Evolutionary conservation across 2,888 invertebrate species (phyloP), one percentile per base, ranked within the genome.

Genomic region (Mesochorus sp.): DNA sequence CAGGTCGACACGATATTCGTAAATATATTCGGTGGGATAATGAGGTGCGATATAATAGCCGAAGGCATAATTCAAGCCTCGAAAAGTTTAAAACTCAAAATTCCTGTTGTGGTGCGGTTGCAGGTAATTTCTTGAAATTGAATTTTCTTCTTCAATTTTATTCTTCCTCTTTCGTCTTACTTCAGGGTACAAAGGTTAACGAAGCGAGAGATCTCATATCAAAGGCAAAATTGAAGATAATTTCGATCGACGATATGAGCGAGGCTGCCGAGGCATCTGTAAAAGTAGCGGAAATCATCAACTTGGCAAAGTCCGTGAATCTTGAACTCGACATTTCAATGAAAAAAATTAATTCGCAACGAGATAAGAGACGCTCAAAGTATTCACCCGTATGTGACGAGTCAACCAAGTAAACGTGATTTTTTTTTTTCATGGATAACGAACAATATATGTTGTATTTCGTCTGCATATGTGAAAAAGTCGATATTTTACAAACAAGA

Each of bases 21-120:
- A 10, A 99, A 99, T 91, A 99, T 99, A 86, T 99, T 99, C 88
- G 98, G 98, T 76, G 98, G 98, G 80, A 99, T 99, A 87, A 98
- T 98, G 98, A 93, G 98, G 83, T 99, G 98, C 92, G 98, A 98
- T 92, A 96, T 98, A 73, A 98, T 99, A 89, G 98, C 98, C 14
- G 97, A 98, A 91, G 98, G 98, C 83, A 98, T 99, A 89, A 96
- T 99, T 88, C 95, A 95, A 67, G 98, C 98, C 0, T 97, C 98
- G 61, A 96, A 97, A 91, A 97, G 97, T 89, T 94, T 99, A 39
- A 95, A 96, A 87, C 94, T 99, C 68, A 97, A 96, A 91, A 95
- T 98, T 87, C 98, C 98, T 2, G 97, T 99, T 83, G 97, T 99
- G 86, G 97, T 97, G 81, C 94, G 98, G 91, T 93, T 98, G 82